Base-by-base conservation (phyloP, 2,888 invertebrate species). In the Pyralis farinalis region DNA sequence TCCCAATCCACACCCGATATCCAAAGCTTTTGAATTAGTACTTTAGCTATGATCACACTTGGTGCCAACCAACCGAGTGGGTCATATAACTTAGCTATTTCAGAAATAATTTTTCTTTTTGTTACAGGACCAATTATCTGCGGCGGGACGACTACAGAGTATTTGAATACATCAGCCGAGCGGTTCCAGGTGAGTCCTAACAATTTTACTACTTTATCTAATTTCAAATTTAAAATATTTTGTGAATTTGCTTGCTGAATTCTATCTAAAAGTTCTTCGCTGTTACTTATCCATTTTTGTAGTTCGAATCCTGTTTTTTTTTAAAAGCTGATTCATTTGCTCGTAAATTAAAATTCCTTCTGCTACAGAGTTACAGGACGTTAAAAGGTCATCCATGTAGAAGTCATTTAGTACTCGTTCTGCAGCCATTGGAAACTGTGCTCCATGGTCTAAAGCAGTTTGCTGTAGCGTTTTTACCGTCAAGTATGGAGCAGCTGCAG, bases 51-150 rank as follows among this genome's bases (percentile, higher is more conserved):
- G n/a, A n/a, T n/a, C n/a, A n/a, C n/a, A n/a, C n/a, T n/a, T n/a
- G n/a, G n/a, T n/a, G n/a, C n/a, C n/a, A n/a, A n/a, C n/a, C 66
- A 69, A 0, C 66, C 67, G 0, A 65, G 25, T 0, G 65, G 65
- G 34, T 66, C 63, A 36, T 54, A 71, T 1, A 68, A 29, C 0
- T 49, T 34, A 7, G 58, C 36, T 3, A 68, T 55, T 9, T 64
- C 61, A 1, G 64, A 61, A 6, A 63, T 45, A 10, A 69, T 46
- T 21, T 34, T 51, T 44, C 64, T 53, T 51, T 67, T 67, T n/a
- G 66, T 67, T 39, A 55, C 41, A 37, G 57, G 46, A 25, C 25
- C 10, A 6, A 25, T 28, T 4, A 47, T 1, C 9, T 38, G 25
- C 0, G 54, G 49, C 0, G 63, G 30, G 6, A 49, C 43, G 0